Percentiles rank a stretch among this genome's conserved stretches.
Evolutionary conservation across 2,113 vertebrate species (phyloP).

Genomic region (Nymphicus hollandicus): DNA sequence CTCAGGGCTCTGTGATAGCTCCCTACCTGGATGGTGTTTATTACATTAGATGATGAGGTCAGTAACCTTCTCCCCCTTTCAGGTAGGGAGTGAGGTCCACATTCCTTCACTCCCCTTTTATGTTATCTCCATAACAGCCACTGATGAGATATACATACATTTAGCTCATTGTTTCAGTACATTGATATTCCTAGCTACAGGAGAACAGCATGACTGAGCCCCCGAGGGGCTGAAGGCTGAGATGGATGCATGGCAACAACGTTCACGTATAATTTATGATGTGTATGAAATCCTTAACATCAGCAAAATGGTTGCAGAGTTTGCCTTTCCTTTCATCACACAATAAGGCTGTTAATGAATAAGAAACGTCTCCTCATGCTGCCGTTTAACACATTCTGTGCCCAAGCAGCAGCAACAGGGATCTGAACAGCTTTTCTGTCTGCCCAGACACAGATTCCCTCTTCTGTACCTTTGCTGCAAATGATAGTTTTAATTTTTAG

Average conservation of each 20-base stretch:
- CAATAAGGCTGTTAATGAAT: background rate
- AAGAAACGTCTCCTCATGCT: background rate
- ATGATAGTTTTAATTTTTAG: background rate
- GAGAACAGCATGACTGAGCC: background rate
- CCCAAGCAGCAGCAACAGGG: background rate
- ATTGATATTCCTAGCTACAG: conserved; percentile 16
- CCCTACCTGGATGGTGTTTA: background rate
- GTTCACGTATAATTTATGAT: conserved; percentile 11
- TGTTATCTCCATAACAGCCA: background rate
- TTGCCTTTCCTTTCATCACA: conserved; percentile 43
- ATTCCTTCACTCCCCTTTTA: background rate
- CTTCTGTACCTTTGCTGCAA: background rate
- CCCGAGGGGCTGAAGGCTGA: background rate
- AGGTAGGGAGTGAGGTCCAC: background rate
- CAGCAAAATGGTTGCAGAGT: conserved; percentile 41
- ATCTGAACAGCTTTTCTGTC: background rate
- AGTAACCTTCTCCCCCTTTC: background rate
- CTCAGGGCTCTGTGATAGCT: background rate
- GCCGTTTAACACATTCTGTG: background rate
- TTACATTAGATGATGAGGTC: conserved; percentile 24
- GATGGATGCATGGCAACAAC: background rate
- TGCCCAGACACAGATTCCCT: background rate
- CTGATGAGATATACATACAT: background rate
- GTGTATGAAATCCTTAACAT: conserved; percentile 31
- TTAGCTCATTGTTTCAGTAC: background rate